Percentiles rank a stretch among this genome's conserved stretches.
phyloP scores from a whole-genome alignment of 2,797 vertebrate genomes.

The Tadarida brasiliensis region DNA sequence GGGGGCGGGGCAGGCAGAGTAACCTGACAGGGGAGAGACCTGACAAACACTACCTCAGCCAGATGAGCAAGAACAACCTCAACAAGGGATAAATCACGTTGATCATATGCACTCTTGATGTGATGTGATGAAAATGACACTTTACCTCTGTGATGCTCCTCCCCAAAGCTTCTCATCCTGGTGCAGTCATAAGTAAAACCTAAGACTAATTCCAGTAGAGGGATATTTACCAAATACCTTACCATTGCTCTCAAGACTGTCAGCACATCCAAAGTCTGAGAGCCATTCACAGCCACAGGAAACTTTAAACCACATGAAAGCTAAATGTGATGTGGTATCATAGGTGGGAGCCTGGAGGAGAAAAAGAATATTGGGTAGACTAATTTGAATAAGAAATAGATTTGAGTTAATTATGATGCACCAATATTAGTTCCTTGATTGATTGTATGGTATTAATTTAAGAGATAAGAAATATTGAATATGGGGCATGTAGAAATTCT shows the following conservation, averaged over 20 bases:
- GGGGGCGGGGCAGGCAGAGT: accelerated
- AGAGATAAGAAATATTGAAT: background rate
- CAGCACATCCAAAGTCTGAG: background rate
- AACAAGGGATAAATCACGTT: background rate
- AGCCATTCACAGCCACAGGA: background rate
- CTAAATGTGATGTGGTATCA: background rate
- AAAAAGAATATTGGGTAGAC: background rate
- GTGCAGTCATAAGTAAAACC: background rate
- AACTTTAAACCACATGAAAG: background rate
- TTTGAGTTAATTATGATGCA: background rate
- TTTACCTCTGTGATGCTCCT: background rate
- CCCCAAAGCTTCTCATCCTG: background rate
- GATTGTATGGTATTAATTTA: background rate
- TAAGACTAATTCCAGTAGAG: background rate
- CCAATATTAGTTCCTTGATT: background rate
- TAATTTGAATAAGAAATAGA: background rate
- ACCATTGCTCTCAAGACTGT: background rate
- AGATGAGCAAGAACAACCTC: background rate
- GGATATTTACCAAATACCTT: background rate
- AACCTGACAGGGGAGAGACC: background rate
- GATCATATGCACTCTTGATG: no score
- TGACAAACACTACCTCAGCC: background rate
- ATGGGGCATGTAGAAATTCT: background rate
- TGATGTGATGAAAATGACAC: background rate
- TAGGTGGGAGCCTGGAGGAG: background rate